phyloP scores from a whole-genome alignment of 2,888 invertebrate genomes.

The Rugalucina vietnamica region DNA sequence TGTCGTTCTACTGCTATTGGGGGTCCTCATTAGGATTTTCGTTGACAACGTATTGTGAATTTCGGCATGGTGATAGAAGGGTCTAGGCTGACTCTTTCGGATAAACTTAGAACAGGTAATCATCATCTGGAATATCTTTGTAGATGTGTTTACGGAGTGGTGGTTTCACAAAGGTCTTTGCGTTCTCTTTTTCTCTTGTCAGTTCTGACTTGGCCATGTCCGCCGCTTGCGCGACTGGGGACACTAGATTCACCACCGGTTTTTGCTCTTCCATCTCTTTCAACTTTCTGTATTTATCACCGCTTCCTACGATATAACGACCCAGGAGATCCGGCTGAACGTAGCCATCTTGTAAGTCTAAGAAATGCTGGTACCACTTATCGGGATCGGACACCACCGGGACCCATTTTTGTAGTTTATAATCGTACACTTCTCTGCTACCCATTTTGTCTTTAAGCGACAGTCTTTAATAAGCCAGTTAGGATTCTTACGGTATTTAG shows the following conservation, averaged over 20 bases:
- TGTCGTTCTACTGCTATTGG: no score
- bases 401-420: conserved; percentile 31
- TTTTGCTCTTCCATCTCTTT: background rate
- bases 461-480: no score
- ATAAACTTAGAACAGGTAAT: no score
- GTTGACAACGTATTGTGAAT: no score
- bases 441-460: no score
- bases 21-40: no score
- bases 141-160: no score
- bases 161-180: no score
- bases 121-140: no score
- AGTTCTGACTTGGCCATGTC: background rate
- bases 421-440: conserved; percentile 34
- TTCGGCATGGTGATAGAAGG: no score
- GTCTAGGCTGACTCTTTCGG: no score
- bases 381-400: conserved; percentile 24
- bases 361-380: conserved; percentile 23
- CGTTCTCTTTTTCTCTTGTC: background rate
- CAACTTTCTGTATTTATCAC: conserved; percentile 1
- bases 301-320: conserved; percentile 29
- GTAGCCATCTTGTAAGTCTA: conserved; percentile 19
- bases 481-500: no score
- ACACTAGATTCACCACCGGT: background rate
- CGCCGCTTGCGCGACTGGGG: background rate
- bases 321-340: conserved; percentile 14